Conservation (phyloP, 2,888 invertebrate species). For the Sinhomidia bicolor region DNA sequence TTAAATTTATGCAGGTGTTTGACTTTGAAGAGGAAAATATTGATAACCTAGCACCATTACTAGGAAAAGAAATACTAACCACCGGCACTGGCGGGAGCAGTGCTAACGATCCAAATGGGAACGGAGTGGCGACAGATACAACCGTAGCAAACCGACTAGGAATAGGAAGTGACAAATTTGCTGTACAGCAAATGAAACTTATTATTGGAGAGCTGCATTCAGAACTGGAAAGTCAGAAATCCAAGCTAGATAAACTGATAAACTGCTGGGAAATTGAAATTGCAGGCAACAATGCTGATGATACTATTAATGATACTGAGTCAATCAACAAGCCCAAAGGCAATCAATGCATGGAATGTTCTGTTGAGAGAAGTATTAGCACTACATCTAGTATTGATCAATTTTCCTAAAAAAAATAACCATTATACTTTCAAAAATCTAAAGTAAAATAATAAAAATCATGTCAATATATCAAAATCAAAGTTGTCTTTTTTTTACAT, state of each 20-base stretch:
- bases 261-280: constrained; percentile 73
- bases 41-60: constrained; percentile 47
- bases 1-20: constrained; percentile 73
- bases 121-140: not conserved
- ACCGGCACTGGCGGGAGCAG: not conserved
- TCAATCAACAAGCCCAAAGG: not conserved
- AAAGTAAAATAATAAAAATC: not conserved
- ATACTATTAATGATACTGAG: not conserved
- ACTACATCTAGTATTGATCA: constrained; percentile 1
- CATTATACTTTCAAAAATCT: not conserved
- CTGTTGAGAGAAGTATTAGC: not conserved
- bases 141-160: constrained; percentile 30
- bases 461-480: no score
- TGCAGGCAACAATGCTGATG: not conserved
- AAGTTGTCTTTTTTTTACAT: no score
- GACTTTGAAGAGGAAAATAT: constrained; percentile 79
- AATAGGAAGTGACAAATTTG: constrained; percentile 33
- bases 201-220: constrained; percentile 65
- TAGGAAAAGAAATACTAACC: constrained; percentile 14
- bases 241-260: constrained; percentile 76
- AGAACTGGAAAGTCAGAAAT: constrained; percentile 75
- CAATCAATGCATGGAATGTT: no score
- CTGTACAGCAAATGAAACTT: constrained; percentile 68
- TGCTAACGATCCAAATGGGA: not conserved
- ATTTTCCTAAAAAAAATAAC: not conserved